Evolutionary conservation across 2,888 invertebrate species (phyloP).

Genomic region (Uloborus plumipes): DNA sequence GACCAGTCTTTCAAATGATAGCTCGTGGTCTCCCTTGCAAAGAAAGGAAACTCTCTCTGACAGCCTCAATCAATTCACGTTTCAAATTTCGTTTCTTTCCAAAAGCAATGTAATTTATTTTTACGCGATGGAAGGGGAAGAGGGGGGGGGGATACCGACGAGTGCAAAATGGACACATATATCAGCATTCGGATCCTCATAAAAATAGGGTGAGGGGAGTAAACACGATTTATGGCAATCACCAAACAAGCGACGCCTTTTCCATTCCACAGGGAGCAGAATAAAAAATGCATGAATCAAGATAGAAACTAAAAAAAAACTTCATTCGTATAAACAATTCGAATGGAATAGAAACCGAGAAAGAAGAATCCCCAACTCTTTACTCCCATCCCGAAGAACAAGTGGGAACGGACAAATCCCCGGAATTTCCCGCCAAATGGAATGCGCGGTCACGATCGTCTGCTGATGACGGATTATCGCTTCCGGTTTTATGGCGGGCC

Average conservation of each 20-base stretch:
- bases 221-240: conserved; percentile 34
- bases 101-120: too few relatives aligned
- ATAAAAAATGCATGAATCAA: background rate
- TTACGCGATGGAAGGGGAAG: too few relatives aligned
- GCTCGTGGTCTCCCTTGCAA: too few relatives aligned
- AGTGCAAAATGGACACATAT: conserved; percentile 1
- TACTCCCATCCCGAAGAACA: conserved; percentile 48
- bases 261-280: too few relatives aligned
- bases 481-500: conserved; percentile 63
- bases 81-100: too few relatives aligned
- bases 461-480: conserved; percentile 63
- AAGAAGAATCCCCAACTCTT: conserved; percentile 57
- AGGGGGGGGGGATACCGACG: background rate
- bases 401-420: conserved; percentile 36
- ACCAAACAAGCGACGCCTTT: conserved; percentile 1
- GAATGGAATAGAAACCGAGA: conserved; percentile 16
- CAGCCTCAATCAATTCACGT: too few relatives aligned
- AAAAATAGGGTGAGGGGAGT: conserved; percentile 17
- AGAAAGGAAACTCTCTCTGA: too few relatives aligned
- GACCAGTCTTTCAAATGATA: too few relatives aligned
- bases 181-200: conserved; percentile 30
- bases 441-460: conserved; percentile 58
- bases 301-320: conserved; percentile 12
- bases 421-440: conserved; percentile 36
- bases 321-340: conserved; percentile 26